Conservation (phyloP, 2,888 invertebrate genomes). For the Rhamnusium bicolor region DNA sequence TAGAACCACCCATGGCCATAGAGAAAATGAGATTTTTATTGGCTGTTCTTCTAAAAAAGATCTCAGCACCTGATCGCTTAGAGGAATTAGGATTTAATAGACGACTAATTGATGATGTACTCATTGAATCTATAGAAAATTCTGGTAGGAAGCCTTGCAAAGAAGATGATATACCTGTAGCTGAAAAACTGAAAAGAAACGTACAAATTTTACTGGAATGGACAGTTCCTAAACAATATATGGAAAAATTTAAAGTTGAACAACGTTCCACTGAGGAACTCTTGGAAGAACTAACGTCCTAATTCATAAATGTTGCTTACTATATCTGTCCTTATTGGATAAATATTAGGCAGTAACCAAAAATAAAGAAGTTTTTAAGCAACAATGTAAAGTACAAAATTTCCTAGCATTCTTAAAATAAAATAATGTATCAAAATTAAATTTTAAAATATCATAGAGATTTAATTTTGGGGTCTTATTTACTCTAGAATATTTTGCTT, state of each 20-base stretch:
- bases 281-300: constrained; percentile 81
- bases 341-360: not conserved
- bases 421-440: not conserved
- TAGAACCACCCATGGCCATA: constrained; percentile 76
- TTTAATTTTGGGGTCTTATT: not conserved
- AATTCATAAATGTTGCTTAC: constrained; percentile 53
- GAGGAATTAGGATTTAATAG: constrained; percentile 83
- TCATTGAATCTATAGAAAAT: constrained; percentile 83
- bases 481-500: not conserved
- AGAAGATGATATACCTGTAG: constrained; percentile 74
- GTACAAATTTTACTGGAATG: constrained; percentile 85
- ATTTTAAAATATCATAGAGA: not conserved
- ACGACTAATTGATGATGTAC: constrained; percentile 85
- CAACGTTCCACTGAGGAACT: constrained; percentile 86
- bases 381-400: not conserved
- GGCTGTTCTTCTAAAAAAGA: constrained; percentile 86
- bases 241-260: constrained; percentile 83
- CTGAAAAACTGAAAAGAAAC: constrained; percentile 81
- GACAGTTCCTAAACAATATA: constrained; percentile 85
- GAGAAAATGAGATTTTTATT: constrained; percentile 85
- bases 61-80: constrained; percentile 85
- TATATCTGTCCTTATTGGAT: not conserved
- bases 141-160: constrained; percentile 81
- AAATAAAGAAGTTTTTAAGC: not conserved
- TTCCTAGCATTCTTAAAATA: not conserved